Evolutionary conservation across 2,888 invertebrate genomes (phyloP), one percentile per base, ranked within the genome.

Genomic region (Pollenia labialis): DNA sequence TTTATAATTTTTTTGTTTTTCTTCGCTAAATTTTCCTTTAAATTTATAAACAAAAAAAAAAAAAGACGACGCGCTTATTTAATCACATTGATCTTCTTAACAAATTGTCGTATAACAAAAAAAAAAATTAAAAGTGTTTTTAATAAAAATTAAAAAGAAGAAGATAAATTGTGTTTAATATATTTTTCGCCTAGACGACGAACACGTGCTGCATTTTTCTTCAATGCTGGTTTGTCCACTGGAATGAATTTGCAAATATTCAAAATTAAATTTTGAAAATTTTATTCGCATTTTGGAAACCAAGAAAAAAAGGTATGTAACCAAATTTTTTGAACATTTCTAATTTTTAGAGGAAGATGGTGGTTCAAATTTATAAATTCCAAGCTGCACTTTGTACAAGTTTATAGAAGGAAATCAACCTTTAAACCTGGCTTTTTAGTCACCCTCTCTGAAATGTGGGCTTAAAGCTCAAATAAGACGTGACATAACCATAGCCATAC

Each of bases 51-150:
- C n/a, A 14, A 52, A 16, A n/a, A 60, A 52, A 16, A n/a, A 60
- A 46, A 56, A 68, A 75, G 40, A 18, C 16, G 58, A 74, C 32
- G 6, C 44, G 54, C 44, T 14, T 40, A 10, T 74, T 52, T 18
- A 68, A 82, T 71, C 87, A 79, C 87, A 87, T 84, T 87, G 87
- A 87, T 87, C 84, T 84, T 84, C 77, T 81, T 84, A 76, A 58
- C 52, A 60, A 60, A 68, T 84, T 68, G 72, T 54, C 68, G 62
- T 23, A 52, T 18, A 23, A 66, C 32, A 7, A 64, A 72, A 72
- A 58, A 42, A 32, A 32, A 32, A 32, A 48, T 4, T 56, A 72
- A 72, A n/a, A 71, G 44, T 62, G 14, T 40, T 58, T 69, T 74
- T 44, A 46, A 44, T 16, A 54, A 44, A 18, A n/a, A 58, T 69